Percentiles rank a stretch among this genome's conserved stretches.
phyloP scores from a whole-genome alignment of 2,888 invertebrate genomes.

The Odontomyia ornata region DNA sequence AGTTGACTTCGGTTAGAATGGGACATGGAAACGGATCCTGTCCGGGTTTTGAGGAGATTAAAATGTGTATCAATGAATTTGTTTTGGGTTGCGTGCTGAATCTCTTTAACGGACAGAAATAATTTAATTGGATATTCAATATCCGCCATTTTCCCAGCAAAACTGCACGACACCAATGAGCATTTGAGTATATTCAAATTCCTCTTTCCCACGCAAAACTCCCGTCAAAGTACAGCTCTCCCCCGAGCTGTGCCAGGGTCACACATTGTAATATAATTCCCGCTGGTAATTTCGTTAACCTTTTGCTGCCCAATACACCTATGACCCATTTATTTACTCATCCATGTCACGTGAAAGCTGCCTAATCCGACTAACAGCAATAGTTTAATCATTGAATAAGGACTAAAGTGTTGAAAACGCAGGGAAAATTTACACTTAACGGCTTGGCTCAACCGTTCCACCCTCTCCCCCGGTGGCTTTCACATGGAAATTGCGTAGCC shows the following conservation, averaged over 20 bases:
- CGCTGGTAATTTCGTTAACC: slow-evolving; percentile 32
- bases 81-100: too few relatives aligned
- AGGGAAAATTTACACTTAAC: background rate
- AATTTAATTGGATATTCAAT: too few relatives aligned
- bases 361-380: slow-evolving; percentile 2
- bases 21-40: background rate
- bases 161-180: background rate
- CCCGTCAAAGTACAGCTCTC: background rate
- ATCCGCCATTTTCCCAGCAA: too few relatives aligned
- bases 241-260: background rate
- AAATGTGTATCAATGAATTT: background rate
- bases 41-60: background rate
- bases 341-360: background rate
- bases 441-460: background rate
- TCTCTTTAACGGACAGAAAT: too few relatives aligned
- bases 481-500: slow-evolving; percentile 19
- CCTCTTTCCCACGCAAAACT: background rate
- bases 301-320: slow-evolving; percentile 24
- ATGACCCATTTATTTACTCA: slow-evolving; percentile 35
- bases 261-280: background rate
- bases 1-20: background rate
- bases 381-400: slow-evolving; percentile 21
- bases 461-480: background rate
- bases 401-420: background rate
- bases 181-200: background rate